Percentiles rank a stretch among this genome's conserved stretches.
Evolutionary conservation across 2,113 vertebrate genomes (phyloP).

Genomic region (Aphyosemion australe): DNA sequence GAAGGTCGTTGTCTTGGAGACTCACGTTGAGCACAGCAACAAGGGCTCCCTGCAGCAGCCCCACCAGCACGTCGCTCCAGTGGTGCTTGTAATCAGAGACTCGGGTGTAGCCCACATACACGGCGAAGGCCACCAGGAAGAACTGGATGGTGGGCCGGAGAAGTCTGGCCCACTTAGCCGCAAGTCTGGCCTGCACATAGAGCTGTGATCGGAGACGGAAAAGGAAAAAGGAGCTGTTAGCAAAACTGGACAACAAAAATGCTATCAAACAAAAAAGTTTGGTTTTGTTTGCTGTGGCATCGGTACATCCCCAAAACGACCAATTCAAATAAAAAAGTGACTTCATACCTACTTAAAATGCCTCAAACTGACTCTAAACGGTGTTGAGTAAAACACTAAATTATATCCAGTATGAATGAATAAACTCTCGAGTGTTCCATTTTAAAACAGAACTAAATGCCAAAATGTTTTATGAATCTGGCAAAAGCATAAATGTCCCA

Average conservation of each 20-base stretch:
- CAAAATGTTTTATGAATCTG: slow-evolving; percentile 45
- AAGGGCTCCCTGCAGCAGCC: slow-evolving; percentile 91
- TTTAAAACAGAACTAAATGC: slow-evolving; percentile 19
- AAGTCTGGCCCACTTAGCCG: slow-evolving; percentile 88
- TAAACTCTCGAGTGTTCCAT: neutral
- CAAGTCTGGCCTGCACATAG: slow-evolving; percentile 89
- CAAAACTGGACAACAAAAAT: neutral
- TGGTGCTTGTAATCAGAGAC: slow-evolving; percentile 97
- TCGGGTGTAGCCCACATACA: slow-evolving; percentile 93
- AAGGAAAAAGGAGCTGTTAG: slow-evolving; percentile 1
- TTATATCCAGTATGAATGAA: slow-evolving; percentile 36
- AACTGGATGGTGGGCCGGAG: slow-evolving; percentile 94
- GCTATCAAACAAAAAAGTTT: neutral
- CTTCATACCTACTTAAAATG: too few species aligned
- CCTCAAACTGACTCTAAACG: slow-evolving; percentile 16
- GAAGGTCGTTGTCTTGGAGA: slow-evolving; percentile 25
- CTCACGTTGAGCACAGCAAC: slow-evolving; percentile 88
- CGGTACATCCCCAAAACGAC: too few species aligned
- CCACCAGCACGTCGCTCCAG: slow-evolving; percentile 93
- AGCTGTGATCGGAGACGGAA: slow-evolving; percentile 75
- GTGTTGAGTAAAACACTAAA: slow-evolving; percentile 35
- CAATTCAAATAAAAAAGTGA: too few species aligned
- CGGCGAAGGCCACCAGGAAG: slow-evolving; percentile 90
- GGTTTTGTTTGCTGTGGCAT: too few species aligned
- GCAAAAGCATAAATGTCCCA: slow-evolving; percentile 21